These are phyloP conservation scores for Patella caerulea DNA, from an alignment of 2,888 invertebrate genomes.

Conservation along the genomic window DNA sequence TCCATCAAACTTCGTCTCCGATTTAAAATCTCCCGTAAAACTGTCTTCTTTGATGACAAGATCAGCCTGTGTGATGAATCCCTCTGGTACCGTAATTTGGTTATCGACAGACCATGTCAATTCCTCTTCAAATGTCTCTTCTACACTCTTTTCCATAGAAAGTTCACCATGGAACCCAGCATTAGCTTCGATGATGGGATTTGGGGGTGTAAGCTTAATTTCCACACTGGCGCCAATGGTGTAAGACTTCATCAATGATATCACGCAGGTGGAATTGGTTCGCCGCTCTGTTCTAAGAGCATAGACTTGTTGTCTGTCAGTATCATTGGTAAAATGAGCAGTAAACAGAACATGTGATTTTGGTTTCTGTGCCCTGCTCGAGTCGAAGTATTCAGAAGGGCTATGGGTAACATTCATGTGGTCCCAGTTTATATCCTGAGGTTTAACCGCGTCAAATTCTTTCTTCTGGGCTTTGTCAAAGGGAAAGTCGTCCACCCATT, in stretches of 20 bases:
- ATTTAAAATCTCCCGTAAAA: slow-evolving; percentile 66
- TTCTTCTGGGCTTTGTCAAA: slow-evolving; percentile 53
- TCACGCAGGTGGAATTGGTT: slow-evolving; percentile 68
- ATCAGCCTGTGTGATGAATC: slow-evolving; percentile 67
- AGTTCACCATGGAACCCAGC: slow-evolving; percentile 70
- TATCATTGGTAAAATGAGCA: slow-evolving; percentile 69
- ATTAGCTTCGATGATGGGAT: slow-evolving; percentile 70
- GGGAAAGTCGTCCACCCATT: slow-evolving; percentile 51
- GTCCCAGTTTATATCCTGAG: slow-evolving; percentile 69
- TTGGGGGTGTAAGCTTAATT: slow-evolving; percentile 68
- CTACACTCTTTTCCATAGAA: slow-evolving; percentile 64
- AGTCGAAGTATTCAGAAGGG: slow-evolving; percentile 62
- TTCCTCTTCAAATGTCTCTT: slow-evolving; percentile 68
- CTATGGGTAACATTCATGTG: slow-evolving; percentile 65
- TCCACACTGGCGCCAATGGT: slow-evolving; percentile 58
- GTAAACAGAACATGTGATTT: slow-evolving; percentile 64
- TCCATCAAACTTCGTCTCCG: slow-evolving; percentile 67
- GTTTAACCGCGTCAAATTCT: slow-evolving; percentile 57
- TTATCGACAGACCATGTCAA: slow-evolving; percentile 71
- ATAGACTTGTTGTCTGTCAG: slow-evolving; percentile 67
- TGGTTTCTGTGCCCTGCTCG: slow-evolving; percentile 46
- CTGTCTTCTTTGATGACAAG: slow-evolving; percentile 69
- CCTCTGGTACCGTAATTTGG: slow-evolving; percentile 67
- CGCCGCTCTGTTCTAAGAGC: slow-evolving; percentile 69
- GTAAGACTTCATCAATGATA: slow-evolving; percentile 61